Evolutionary conservation across 2,113 vertebrate genomes (phyloP).

Genomic region (Sisor rabdophorus): DNA sequence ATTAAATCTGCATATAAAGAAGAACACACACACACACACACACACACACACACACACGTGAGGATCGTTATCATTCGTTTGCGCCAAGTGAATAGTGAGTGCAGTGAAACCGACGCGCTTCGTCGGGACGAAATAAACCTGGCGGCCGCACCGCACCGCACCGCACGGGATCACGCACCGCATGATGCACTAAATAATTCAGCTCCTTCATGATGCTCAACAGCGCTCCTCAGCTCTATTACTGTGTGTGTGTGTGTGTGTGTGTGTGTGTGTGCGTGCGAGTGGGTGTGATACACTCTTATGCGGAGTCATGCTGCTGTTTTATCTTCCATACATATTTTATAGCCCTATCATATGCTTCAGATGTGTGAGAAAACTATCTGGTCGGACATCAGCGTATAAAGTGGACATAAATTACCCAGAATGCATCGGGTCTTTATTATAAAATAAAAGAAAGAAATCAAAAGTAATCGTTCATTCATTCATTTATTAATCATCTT

Average conservation of each 20-base stretch:
- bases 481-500: no score
- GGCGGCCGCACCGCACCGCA: no score
- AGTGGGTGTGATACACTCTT: constrained; percentile 23
- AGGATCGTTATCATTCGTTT: constrained; percentile 1
- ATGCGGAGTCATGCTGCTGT: constrained; percentile 39
- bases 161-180: constrained; percentile 1
- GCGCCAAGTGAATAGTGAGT: background rate
- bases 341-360: constrained; percentile 26
- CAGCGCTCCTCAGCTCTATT: constrained; percentile 12
- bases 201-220: constrained; percentile 25
- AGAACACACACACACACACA: no score
- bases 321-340: constrained; percentile 45
- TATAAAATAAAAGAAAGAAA: no score
- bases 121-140: constrained; percentile 2
- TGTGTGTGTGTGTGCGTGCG: constrained; percentile 16
- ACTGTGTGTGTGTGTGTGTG: constrained; percentile 23
- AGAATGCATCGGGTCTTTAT: background rate
- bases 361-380: constrained; percentile 7
- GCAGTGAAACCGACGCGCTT: background rate
- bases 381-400: background rate
- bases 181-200: constrained; percentile 46
- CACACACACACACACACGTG: background rate
- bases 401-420: background rate
- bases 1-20: no score
- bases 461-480: no score